A percentile compares a stretch with the other conserved stretches of the same genome.
These are phyloP conservation scores for Elephantulus edwardii DNA, from an alignment of 2,113 vertebrate species.

Conservation along the genomic window DNA sequence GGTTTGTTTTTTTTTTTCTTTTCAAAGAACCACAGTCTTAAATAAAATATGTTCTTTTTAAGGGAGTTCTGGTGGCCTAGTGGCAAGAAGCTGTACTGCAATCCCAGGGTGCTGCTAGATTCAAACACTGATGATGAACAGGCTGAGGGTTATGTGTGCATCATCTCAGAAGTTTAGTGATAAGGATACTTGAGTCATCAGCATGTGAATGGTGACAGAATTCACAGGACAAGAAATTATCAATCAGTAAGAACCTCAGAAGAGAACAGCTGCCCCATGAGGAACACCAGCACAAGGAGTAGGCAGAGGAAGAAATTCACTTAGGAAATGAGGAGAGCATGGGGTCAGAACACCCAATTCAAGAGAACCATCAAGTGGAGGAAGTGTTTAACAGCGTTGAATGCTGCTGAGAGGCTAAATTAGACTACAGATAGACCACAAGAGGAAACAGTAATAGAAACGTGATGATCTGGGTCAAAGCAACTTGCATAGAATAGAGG, in stretches of 20 bases:
- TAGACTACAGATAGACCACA: fast-evolving
- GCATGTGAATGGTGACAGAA: not conserved
- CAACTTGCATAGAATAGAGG: not conserved
- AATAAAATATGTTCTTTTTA: too few relatives aligned
- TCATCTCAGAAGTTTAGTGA: not conserved
- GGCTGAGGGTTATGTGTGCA: not conserved
- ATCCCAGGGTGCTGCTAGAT: too few relatives aligned
- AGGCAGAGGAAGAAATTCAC: not conserved
- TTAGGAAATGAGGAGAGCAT: not conserved
- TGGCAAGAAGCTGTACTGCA: too few relatives aligned
- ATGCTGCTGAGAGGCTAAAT: not conserved
- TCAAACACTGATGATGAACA: not conserved
- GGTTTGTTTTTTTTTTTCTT: too few relatives aligned
- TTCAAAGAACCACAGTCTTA: too few relatives aligned
- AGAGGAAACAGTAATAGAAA: not conserved
- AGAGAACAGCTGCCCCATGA: not conserved
- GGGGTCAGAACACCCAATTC: not conserved
- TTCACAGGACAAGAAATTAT: not conserved
- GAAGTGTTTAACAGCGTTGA: not conserved
- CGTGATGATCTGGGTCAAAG: not conserved
- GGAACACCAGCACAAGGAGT: not conserved
- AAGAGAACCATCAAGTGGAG: not conserved
- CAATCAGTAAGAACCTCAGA: not conserved
- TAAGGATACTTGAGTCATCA: not conserved
- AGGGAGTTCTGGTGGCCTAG: too few relatives aligned